Evolutionary conservation across 2,797 vertebrate genomes (phyloP).

Genomic region (Coendou prehensilis): DNA sequence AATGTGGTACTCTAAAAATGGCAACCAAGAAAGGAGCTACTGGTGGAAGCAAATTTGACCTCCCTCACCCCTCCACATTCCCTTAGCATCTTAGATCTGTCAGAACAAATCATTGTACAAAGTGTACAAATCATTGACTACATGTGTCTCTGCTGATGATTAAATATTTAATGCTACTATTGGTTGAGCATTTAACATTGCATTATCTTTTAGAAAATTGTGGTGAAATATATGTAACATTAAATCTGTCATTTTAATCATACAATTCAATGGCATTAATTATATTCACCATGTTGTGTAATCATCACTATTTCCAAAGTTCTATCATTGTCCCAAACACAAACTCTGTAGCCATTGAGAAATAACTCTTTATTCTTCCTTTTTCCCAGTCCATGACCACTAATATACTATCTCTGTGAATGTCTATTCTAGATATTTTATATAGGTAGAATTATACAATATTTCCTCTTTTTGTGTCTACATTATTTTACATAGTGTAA

Average conservation of each 20-base stretch:
- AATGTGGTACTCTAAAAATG: not conserved
- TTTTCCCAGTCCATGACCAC: not conserved
- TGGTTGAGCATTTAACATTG: constrained; percentile 41
- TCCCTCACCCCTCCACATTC: not conserved
- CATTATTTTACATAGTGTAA: not conserved
- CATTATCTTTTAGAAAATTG: constrained; percentile 15
- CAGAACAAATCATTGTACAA: not conserved
- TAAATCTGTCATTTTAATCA: constrained; percentile 15
- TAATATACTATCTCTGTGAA: constrained; percentile 3
- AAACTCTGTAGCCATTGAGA: not conserved
- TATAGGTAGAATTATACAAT: not conserved
- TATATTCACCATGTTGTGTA: not conserved
- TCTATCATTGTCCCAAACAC: not conserved
- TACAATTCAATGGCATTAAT: not conserved
- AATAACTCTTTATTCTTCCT: not conserved
- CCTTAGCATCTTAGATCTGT: not conserved
- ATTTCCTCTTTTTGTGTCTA: not conserved
- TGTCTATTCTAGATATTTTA: constrained; percentile 27
- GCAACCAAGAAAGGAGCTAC: constrained; percentile 21
- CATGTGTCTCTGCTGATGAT: not conserved
- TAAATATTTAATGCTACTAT: constrained; percentile 34
- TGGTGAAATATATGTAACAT: constrained; percentile 40
- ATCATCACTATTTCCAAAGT: constrained; percentile 11
- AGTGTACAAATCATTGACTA: not conserved
- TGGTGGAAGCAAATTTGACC: constrained; percentile 19